A percentile compares a stretch with the other conserved stretches of the same genome.
These are phyloP conservation scores for Troides aeacus DNA, from an alignment of 2,888 invertebrate genomes.

Conservation along the genomic window DNA sequence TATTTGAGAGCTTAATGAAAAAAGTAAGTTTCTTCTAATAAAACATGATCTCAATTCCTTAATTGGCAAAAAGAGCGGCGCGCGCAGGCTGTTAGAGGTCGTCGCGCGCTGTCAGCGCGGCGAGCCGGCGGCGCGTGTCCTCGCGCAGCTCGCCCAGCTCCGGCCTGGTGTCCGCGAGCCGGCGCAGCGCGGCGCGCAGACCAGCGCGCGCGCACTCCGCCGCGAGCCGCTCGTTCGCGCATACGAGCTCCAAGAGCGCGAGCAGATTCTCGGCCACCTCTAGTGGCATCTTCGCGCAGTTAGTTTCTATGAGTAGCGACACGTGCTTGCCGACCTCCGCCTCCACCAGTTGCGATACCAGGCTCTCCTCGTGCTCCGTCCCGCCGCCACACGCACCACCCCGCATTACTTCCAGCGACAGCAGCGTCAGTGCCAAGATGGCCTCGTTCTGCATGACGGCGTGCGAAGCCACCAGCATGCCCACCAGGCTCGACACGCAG, in stretches of 20 bases:
- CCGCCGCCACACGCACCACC: constrained; percentile 39
- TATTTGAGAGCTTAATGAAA: background rate
- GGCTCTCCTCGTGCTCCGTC: constrained; percentile 52
- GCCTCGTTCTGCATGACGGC: constrained; percentile 94
- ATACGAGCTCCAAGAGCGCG: constrained; percentile 69
- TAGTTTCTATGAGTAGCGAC: constrained; percentile 69
- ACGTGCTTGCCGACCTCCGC: constrained; percentile 77
- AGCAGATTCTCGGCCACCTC: constrained; percentile 76
- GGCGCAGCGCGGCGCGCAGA: constrained; percentile 56
- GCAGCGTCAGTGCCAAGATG: constrained; percentile 84
- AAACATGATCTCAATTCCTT: too few relatives aligned
- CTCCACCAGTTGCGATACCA: constrained; percentile 62
- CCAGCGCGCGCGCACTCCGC: constrained; percentile 60
- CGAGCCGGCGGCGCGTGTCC: constrained; percentile 22
- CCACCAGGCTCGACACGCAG: constrained; percentile 86
- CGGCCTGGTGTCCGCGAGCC: constrained; percentile 54
- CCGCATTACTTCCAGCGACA: constrained; percentile 64
- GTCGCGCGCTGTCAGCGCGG: background rate
- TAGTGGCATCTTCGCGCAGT: constrained; percentile 68
- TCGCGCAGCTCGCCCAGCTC: constrained; percentile 61
- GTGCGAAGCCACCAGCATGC: constrained; percentile 91
- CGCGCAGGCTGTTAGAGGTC: background rate
- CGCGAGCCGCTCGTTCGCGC: constrained; percentile 57
- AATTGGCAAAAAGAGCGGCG: too few relatives aligned
- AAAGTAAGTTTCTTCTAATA: background rate